Evolutionary conservation across 2,113 vertebrate genomes (phyloP).

Genomic region (Zosterops pallidus): DNA sequence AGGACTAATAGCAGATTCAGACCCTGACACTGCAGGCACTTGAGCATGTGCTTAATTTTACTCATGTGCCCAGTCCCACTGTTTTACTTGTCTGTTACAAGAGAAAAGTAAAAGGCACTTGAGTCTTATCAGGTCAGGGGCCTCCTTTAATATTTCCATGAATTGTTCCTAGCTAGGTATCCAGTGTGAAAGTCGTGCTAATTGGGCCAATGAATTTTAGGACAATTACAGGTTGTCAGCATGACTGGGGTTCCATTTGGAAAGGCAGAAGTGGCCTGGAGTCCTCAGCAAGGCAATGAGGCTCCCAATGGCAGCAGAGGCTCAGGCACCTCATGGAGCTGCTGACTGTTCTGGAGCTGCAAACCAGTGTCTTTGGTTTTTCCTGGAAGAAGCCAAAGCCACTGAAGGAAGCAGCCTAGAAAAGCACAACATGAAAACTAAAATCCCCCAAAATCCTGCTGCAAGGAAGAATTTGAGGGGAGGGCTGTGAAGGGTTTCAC

Average conservation of each 20-base stretch:
- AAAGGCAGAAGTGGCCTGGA: background rate
- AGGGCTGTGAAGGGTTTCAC: rapidly evolving
- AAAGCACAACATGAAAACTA: background rate
- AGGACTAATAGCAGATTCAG: background rate
- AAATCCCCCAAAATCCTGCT: background rate
- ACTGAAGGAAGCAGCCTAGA: background rate
- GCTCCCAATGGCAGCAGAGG: background rate
- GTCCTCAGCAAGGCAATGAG: background rate
- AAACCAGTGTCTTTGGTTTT: background rate
- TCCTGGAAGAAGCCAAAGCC: background rate
- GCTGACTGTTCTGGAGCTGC: background rate
- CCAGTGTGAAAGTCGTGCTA: background rate
- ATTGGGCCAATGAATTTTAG: conserved; percentile 49
- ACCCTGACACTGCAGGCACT: background rate
- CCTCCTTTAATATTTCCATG: conserved; percentile 55
- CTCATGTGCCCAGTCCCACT: background rate
- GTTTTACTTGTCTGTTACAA: background rate
- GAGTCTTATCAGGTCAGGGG: conserved; percentile 61
- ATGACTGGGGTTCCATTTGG: background rate
- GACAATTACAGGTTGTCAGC: conserved; percentile 12
- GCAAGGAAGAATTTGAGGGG: background rate
- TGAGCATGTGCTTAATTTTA: background rate
- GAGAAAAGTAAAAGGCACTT: conserved; percentile 22
- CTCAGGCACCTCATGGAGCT: background rate
- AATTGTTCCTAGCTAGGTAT: conserved; percentile 54